Conservation (phyloP, 2,113 vertebrate genomes). For the Argyrosomus japonicus region DNA sequence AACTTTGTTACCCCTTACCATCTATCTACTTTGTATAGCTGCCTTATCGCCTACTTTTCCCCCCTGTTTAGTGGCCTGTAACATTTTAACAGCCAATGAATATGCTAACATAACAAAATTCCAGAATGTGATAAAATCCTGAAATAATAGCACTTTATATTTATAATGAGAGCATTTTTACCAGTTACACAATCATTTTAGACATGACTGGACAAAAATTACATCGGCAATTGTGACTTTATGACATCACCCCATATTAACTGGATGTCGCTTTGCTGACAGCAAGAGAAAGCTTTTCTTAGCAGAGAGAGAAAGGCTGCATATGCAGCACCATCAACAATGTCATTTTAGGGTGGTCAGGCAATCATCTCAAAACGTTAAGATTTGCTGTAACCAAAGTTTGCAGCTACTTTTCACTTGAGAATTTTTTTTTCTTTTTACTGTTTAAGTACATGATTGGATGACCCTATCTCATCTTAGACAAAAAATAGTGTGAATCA, state of each 20-base stretch:
- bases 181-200: background rate
- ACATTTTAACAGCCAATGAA: conserved; percentile 10
- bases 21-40: background rate
- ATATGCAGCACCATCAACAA: background rate
- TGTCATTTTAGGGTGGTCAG: background rate
- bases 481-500: background rate
- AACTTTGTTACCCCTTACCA: background rate
- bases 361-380: conserved; percentile 4
- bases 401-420: background rate
- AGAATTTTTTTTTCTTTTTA: background rate
- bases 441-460: background rate
- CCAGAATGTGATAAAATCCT: conserved; percentile 13
- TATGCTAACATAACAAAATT: conserved; percentile 17
- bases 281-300: background rate
- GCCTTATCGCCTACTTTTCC: background rate
- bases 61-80: background rate
- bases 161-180: conserved; percentile 10
- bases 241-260: conserved; percentile 9
- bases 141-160: conserved; percentile 20
- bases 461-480: background rate
- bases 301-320: background rate
- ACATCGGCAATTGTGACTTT: background rate
- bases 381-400: background rate
- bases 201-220: conserved; percentile 18
- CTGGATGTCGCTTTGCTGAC: conserved; percentile 6